Evolutionary conservation across 2,113 vertebrate genomes (phyloP).

Genomic region (Myiagra hebetior): DNA sequence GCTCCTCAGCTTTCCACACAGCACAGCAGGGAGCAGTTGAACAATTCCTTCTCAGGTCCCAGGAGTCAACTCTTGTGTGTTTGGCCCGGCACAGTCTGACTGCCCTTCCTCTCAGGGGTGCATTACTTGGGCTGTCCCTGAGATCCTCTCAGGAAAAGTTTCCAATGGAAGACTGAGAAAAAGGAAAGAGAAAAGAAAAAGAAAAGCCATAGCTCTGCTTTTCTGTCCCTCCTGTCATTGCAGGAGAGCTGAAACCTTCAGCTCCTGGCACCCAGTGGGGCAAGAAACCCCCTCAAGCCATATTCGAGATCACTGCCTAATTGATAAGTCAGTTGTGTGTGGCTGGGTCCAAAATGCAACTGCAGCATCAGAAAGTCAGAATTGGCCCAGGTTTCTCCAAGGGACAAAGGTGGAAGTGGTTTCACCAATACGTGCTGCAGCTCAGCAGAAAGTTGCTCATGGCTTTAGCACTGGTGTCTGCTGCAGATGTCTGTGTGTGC

Average conservation of each 20-base stretch:
- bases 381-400: background rate
- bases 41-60: background rate
- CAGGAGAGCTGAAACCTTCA: background rate
- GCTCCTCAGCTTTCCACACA: background rate
- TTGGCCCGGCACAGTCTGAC: background rate
- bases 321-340: background rate
- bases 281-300: background rate
- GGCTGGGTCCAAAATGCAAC: background rate
- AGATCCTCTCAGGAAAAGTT: background rate
- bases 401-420: background rate
- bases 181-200: background rate
- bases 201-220: background rate
- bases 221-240: background rate
- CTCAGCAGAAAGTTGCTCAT: background rate
- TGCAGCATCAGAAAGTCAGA: background rate
- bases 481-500: background rate
- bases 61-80: accelerated
- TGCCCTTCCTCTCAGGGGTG: background rate
- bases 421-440: background rate
- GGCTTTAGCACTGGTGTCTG: background rate
- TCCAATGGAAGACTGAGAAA: background rate
- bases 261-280: background rate
- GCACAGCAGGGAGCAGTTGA: background rate
- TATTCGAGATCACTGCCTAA: background rate
- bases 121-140: background rate